These are phyloP conservation scores for Odontesthes bonariensis DNA, from an alignment of 2,113 vertebrate genomes.

Conservation along the genomic window DNA sequence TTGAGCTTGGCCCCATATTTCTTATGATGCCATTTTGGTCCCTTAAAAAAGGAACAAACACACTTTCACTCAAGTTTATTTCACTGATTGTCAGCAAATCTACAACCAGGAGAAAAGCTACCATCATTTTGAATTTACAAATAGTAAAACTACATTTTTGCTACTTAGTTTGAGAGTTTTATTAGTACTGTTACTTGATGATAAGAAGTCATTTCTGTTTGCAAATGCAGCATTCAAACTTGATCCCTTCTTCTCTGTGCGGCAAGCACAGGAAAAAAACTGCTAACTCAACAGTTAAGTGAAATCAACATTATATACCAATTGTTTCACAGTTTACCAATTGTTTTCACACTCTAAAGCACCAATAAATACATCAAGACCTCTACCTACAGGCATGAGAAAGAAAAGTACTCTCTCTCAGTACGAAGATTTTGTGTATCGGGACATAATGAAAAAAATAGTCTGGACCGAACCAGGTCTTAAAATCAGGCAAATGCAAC, in stretches of 20 bases:
- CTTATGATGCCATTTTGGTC: background rate
- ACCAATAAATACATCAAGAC: background rate
- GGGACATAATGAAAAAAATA: background rate
- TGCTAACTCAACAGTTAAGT: background rate
- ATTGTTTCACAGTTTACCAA: background rate
- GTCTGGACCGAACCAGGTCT: background rate
- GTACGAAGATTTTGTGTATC: no score
- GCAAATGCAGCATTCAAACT: background rate
- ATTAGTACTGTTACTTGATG: background rate
- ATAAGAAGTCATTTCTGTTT: background rate
- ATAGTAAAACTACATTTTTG: background rate
- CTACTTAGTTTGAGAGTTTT: background rate
- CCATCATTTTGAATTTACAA: background rate
- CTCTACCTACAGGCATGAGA: no score
- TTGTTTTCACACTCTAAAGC: background rate
- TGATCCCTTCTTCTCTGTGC: background rate
- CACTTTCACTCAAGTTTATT: background rate
- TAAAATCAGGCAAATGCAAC: no score
- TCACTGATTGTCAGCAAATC: background rate
- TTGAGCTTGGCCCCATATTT: background rate
- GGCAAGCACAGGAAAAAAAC: no score
- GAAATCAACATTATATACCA: background rate
- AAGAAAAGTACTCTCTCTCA: no score
- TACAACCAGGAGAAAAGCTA: background rate
- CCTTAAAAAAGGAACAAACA: background rate